Evolutionary conservation across 2,888 invertebrate genomes (phyloP).

Genomic region (Sussaba pulchella): DNA sequence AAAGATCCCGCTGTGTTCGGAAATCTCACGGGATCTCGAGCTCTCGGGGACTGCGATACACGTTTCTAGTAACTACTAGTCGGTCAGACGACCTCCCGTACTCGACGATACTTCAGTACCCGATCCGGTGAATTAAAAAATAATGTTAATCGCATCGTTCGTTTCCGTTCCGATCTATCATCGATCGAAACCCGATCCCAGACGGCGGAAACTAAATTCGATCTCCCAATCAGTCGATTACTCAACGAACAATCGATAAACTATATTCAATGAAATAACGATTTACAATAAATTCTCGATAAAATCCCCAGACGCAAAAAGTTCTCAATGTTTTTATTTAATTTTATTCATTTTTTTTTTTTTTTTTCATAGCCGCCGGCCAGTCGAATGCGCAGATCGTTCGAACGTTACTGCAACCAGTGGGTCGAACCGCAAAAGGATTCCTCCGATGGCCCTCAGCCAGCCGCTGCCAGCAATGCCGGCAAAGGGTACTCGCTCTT

Average conservation of each 20-base stretch:
- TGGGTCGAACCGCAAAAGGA: conserved; percentile 4
- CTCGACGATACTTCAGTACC: not conserved
- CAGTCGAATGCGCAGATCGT: conserved; percentile 7
- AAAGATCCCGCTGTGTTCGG: conserved; percentile 35
- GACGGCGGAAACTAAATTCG: too few relatives aligned
- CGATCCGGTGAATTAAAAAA: not conserved
- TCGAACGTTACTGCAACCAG: conserved; percentile 8
- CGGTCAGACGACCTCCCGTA: not conserved
- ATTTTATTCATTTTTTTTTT: too few relatives aligned
- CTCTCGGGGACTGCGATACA: conserved; percentile 19
- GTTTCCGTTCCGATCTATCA: too few relatives aligned
- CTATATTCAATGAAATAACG: too few relatives aligned
- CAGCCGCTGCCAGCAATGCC: conserved; percentile 6
- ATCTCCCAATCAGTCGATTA: too few relatives aligned
- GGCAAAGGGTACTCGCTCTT: conserved; percentile 65
- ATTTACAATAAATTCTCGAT: not conserved
- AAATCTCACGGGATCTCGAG: conserved; percentile 51
- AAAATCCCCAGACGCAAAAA: not conserved
- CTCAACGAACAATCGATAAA: too few relatives aligned
- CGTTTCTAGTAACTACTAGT: conserved; percentile 25
- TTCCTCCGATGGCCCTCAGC: conserved; percentile 1
- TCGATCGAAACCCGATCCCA: too few relatives aligned
- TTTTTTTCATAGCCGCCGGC: not conserved
- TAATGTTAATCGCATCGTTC: conserved; percentile 9
- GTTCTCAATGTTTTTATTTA: not conserved